Percentiles rank a stretch among this genome's conserved stretches.
phyloP scores from a whole-genome alignment of 2,888 invertebrate genomes.

The Zele albiditarsus region DNA sequence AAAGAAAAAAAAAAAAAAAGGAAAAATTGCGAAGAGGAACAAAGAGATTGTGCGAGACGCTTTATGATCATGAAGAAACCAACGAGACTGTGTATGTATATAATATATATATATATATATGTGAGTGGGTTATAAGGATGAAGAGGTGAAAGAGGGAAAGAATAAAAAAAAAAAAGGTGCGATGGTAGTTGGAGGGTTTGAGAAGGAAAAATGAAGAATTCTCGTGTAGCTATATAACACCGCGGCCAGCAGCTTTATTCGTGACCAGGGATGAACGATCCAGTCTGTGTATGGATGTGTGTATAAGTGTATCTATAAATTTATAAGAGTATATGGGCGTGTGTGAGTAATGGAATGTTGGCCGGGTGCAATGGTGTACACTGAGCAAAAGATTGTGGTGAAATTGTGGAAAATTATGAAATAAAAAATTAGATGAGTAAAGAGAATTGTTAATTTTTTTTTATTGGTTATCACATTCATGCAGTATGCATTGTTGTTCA shows the following conservation, averaged over 20 bases:
- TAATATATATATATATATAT: background rate
- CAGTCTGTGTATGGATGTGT: background rate
- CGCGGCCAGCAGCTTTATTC: constrained; percentile 41
- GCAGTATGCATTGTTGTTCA: background rate
- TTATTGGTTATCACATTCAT: background rate
- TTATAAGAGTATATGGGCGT: background rate
- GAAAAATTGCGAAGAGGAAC: constrained; percentile 17
- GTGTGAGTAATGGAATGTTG: constrained; percentile 28
- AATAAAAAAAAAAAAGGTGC: constrained; percentile 15
- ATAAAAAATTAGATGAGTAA: constrained; percentile 16
- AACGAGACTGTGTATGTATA: background rate
- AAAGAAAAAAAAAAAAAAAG: constrained; percentile 29
- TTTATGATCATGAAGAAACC: constrained; percentile 23
- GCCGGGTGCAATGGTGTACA: constrained; percentile 27
- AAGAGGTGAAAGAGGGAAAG: background rate
- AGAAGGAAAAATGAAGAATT: constrained; percentile 39
- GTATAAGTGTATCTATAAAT: background rate
- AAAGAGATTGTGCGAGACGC: constrained; percentile 22
- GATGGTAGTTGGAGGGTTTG: constrained; percentile 6
- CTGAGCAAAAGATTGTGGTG: background rate
- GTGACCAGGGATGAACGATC: constrained; percentile 37
- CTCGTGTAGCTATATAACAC: constrained; percentile 18
- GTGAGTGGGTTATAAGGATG: background rate
- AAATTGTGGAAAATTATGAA: constrained; percentile 25
- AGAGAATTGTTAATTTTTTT: constrained; percentile 16